Evolutionary conservation across 2,888 invertebrate species (phyloP), one percentile per base, ranked within the genome.

Genomic region (Monochamus alternatus): DNA sequence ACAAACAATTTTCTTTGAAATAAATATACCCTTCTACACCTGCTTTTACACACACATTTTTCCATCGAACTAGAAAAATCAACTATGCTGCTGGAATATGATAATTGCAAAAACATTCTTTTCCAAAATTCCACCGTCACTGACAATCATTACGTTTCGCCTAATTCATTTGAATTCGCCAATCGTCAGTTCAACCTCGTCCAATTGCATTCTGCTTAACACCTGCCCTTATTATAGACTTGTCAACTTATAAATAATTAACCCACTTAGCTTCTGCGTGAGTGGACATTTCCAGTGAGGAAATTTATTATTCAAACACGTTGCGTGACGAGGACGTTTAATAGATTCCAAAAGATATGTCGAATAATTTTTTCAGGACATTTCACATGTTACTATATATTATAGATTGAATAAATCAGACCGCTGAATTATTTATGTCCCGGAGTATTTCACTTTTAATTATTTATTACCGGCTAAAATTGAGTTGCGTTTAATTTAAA

Each of bases 311-410:
- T 68, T 68, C 68, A 58, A 68, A 30, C 59, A 3, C 30, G 32
- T 67, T 55, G 55, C 67, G 67, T 67, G 67, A 67, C 67, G 32
- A 38, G n/a, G 52, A 55, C 67, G 22, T 55, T 67, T 67, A 67
- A 67, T 67, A 67, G 67, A 67, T 67, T 32, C 52, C n/a, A n/a
- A 55, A 32, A 22, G 64, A 64, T 64, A 64, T 47, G 64, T 64
- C 64, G 44, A 44, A 47, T 63, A 64, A 1, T 63, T 64, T 64
- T 64, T 47, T 55, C 64, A 64, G 10, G 22, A 64, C 14, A 9
- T 62, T 43, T 31, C 43, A 62, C 43, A n/a, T 43, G 31, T 43
- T 62, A 43, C n/a, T 31, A 30, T 62, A 62, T 62, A 43, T 43
- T 14, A 55, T 55, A 55, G 22, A 55, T 55, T 55, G 55, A 55